phyloP scores from a whole-genome alignment of 2,113 vertebrate species.

The Cepphus grylle region DNA sequence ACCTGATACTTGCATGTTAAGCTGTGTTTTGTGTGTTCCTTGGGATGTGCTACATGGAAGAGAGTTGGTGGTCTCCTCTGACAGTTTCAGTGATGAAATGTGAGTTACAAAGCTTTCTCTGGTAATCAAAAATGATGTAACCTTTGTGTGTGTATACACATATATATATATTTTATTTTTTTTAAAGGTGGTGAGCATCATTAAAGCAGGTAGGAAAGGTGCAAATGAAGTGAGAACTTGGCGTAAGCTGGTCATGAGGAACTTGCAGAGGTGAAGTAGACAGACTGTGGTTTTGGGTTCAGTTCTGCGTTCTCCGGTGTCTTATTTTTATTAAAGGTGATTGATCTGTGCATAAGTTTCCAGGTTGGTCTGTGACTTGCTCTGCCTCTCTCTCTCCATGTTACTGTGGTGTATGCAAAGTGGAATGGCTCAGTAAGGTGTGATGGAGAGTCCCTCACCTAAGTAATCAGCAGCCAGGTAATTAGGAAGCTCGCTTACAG shows the following conservation, averaged over 20 bases:
- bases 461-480: neutral
- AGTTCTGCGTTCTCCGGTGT: neutral
- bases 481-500: neutral
- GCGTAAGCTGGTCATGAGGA: neutral
- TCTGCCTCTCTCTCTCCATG: neutral
- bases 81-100: neutral
- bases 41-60: neutral
- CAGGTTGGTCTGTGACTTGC: neutral
- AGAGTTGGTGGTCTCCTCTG: neutral
- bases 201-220: neutral
- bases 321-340: neutral
- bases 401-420: neutral
- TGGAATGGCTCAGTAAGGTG: neutral
- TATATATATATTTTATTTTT: neutral
- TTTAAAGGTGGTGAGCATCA: neutral
- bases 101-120: neutral
- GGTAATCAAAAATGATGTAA: neutral
- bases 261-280: neutral
- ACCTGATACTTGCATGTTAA: neutral
- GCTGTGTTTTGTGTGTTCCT: neutral
- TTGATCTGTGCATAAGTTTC: neutral
- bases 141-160: no score
- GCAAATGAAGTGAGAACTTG: neutral
- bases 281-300: fast-evolving
- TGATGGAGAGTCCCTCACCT: neutral